Evolutionary conservation across 2,888 invertebrate genomes (phyloP).

Genomic region (Hetaerina titia): DNA sequence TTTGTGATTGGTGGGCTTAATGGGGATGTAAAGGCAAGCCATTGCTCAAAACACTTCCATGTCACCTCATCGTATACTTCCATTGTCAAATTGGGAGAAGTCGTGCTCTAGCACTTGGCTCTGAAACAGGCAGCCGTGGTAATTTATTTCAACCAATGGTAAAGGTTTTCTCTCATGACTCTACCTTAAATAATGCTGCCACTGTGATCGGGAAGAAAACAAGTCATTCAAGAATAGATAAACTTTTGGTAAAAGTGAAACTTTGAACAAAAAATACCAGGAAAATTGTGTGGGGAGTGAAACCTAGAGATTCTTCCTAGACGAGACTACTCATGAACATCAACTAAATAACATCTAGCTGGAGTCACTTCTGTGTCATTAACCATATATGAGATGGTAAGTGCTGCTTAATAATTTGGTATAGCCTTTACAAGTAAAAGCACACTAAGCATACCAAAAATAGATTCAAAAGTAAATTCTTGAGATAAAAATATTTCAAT

Average conservation of each 20-base stretch:
- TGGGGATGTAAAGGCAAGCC: slow-evolving; percentile 3
- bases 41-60: background rate
- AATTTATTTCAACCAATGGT: background rate
- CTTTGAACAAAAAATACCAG: background rate
- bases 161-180: background rate
- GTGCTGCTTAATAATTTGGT: background rate
- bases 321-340: background rate
- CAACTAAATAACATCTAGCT: background rate
- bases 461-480: background rate
- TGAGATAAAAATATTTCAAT: background rate
- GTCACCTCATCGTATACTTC: background rate
- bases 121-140: background rate
- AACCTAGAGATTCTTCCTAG: background rate
- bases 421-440: background rate
- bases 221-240: too few relatives aligned
- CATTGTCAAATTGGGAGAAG: background rate
- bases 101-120: background rate
- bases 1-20: background rate
- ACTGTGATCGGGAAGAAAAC: background rate
- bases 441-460: slow-evolving; percentile 6
- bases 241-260: background rate
- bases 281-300: background rate
- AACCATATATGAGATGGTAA: background rate
- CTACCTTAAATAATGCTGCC: background rate
- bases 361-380: background rate